Base-by-base conservation (phyloP, 1,140 invertebrate genomes). In the Tetramorium alpestre region DNA sequence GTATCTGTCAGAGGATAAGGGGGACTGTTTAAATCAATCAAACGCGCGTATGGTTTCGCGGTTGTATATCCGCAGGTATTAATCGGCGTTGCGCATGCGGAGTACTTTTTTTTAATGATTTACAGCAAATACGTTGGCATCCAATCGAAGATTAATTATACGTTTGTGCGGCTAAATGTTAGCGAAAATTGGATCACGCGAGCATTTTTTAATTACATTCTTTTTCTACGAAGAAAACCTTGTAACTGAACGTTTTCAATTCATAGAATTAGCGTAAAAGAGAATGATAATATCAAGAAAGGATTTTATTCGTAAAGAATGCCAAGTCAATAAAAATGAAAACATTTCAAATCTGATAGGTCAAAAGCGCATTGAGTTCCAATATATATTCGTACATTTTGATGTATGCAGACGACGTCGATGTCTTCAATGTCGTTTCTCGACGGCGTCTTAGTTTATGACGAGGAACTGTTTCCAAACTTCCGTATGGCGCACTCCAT, bases 21-120 rank as follows among this genome's bases (percentile, higher is more conserved):
- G 91, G 85, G 80, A 86, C 87, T 93, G 91, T 92, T 94, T 93
- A 92, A 95, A 94, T 94, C 94, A 94, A 95, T 95, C 94, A 95
- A 94, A 94, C 87, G 75, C 90, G 77, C 88, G 87, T 91, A 87
- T 88, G 86, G 88, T 78, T 87, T 88, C 80, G 86, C 91, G 89
- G 85, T 87, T 81, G 75, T 90, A 87, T 88, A 92, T 93, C 89
- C 89, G 88, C 91, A 92, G 91, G 92, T 94, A 94, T 93, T 93
- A 93, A 93, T 93, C 87, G 89, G 67, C 84, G 60, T 88, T 87
- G 64, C 88, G 75, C 75, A 87, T 65, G 73, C 85, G 78, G 47
- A 90, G 51, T 86, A 82, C n/a, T 56, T 82, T 73, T 44, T 84
- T 84, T 49, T 75, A 58, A 75, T 75, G 54, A 84, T 28, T 75